Evolutionary conservation across 2,113 vertebrate genomes (phyloP).

Genomic region (Procavia capensis): DNA sequence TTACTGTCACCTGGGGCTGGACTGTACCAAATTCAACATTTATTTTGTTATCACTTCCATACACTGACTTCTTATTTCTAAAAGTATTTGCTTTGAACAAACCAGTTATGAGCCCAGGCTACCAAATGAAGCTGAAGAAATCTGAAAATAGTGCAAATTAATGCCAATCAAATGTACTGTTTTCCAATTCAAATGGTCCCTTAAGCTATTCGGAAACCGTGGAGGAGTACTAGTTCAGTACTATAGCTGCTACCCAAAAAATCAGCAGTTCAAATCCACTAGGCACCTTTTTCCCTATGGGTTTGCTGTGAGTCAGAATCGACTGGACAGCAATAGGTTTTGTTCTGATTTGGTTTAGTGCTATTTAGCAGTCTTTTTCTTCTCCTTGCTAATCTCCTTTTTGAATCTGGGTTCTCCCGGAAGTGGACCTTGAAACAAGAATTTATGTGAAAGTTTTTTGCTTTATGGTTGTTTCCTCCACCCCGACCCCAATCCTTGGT

Average conservation of each 20-base stretch:
- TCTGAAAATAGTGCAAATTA: neutral
- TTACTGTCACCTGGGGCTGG: neutral
- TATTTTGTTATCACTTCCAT: neutral
- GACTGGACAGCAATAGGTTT: no score
- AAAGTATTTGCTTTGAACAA: slow-evolving; percentile 33
- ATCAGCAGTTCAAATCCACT: no score
- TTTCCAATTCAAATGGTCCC: neutral
- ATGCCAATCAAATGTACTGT: neutral
- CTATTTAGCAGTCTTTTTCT: neutral
- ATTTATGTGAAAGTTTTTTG: neutral
- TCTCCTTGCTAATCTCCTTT: slow-evolving; percentile 36
- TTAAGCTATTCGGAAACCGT: no score
- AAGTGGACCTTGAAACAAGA: neutral
- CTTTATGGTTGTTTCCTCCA: no score
- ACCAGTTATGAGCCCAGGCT: neutral
- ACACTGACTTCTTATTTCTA: neutral
- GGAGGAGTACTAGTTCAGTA: no score
- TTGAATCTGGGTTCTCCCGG: neutral
- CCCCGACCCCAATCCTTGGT: neutral
- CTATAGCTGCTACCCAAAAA: no score
- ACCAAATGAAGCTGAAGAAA: neutral
- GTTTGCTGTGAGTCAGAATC: no score
- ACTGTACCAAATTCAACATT: neutral
- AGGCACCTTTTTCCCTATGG: no score
- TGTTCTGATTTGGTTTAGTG: no score